Evolutionary conservation across 2,888 invertebrate genomes (phyloP).

Genomic region (Plebejus argus): DNA sequence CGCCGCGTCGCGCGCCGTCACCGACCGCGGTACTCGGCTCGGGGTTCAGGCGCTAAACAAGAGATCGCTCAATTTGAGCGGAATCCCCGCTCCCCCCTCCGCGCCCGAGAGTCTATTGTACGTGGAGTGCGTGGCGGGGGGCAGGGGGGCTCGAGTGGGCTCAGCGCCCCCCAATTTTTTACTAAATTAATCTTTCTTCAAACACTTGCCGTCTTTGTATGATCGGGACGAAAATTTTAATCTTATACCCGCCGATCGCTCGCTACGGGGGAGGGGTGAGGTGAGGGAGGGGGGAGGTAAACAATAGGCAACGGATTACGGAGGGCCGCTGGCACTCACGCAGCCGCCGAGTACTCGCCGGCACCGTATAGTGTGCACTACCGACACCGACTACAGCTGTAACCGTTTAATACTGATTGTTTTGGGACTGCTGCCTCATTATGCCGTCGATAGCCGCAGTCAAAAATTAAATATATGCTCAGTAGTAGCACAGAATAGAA

Average conservation of each 20-base stretch:
- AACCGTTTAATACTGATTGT: background rate
- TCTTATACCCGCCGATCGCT: constrained; percentile 52
- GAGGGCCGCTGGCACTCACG: constrained; percentile 34
- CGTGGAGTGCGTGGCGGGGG: background rate
- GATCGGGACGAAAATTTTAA: constrained; percentile 62
- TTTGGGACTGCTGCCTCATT: background rate
- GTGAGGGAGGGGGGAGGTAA: constrained; percentile 19
- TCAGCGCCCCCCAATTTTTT: constrained; percentile 56
- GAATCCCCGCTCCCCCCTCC: background rate
- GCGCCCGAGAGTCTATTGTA: constrained; percentile 4
- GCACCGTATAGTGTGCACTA: background rate
- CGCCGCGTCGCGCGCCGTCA: background rate
- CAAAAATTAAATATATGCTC: too few species aligned
- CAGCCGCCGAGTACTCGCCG: background rate
- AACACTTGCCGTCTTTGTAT: constrained; percentile 68
- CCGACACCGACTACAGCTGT: too few species aligned
- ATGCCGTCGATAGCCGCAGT: background rate
- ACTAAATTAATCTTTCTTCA: constrained; percentile 75
- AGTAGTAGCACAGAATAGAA: too few species aligned
- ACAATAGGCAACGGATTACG: constrained; percentile 40
- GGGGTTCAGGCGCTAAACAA: constrained; percentile 1
- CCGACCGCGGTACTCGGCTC: background rate
- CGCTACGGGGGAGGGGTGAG: constrained; percentile 36
- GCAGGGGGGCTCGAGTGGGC: constrained; percentile 36
- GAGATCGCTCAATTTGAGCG: constrained; percentile 16